phyloP scores from a whole-genome alignment of 2,888 invertebrate species.

The Agrochola litura region DNA sequence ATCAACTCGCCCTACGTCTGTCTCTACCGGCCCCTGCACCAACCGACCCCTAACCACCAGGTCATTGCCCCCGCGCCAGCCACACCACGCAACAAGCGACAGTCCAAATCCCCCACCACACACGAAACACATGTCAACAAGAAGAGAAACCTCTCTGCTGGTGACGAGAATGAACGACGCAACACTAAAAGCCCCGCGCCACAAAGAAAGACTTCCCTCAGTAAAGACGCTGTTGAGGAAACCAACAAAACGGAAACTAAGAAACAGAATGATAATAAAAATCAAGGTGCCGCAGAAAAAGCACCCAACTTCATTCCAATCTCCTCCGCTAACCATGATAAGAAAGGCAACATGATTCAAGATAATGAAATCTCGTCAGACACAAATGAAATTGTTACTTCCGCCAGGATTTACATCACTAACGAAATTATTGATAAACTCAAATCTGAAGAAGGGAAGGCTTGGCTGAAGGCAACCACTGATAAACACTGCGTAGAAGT shows the following conservation, averaged over 20 bases:
- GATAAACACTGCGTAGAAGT: constrained; percentile 80
- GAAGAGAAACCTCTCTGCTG: constrained; percentile 73
- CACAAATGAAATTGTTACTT: constrained; percentile 82
- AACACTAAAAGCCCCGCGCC: constrained; percentile 67
- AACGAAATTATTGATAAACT: constrained; percentile 86
- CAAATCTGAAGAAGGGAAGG: constrained; percentile 84
- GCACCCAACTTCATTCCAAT: constrained; percentile 80
- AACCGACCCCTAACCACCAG: constrained; percentile 60
- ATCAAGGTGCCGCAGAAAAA: constrained; percentile 65
- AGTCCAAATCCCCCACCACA: constrained; percentile 82
- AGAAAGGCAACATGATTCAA: constrained; percentile 84
- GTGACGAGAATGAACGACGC: constrained; percentile 68
- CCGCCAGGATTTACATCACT: constrained; percentile 88
- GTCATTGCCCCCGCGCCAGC: not conserved
- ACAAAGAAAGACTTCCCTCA: constrained; percentile 70
- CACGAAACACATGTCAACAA: constrained; percentile 81
- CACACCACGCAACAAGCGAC: constrained; percentile 75
- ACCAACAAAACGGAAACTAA: constrained; percentile 57
- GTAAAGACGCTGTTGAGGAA: constrained; percentile 63
- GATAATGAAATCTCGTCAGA: constrained; percentile 86
- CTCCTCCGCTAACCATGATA: constrained; percentile 80
- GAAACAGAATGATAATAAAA: constrained; percentile 57
- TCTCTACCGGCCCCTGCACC: constrained; percentile 77
- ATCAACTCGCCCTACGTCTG: constrained; percentile 83
- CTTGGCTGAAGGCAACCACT: constrained; percentile 82